phyloP scores from a whole-genome alignment of 2,113 vertebrate species.

The Geococcyx californianus region DNA sequence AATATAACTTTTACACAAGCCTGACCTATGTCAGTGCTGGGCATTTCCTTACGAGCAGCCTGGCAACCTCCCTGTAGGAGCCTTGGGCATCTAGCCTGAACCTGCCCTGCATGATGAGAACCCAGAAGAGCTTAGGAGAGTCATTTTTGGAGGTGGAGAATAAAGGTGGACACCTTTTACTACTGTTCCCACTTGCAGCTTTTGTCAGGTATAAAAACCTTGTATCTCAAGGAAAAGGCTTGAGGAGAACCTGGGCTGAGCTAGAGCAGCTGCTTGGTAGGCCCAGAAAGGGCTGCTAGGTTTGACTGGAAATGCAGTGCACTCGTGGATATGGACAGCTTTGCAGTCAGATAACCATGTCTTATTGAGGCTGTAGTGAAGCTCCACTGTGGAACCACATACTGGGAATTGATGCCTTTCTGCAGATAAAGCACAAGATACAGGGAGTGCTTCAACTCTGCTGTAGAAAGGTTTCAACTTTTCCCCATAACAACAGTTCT shows the following conservation, averaged over 20 bases:
- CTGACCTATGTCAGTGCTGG: background rate
- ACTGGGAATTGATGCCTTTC: background rate
- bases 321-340: background rate
- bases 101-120: background rate
- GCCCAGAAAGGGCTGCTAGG: background rate
- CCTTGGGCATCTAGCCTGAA: background rate
- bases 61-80: background rate
- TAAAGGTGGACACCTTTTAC: background rate
- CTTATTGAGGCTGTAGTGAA: background rate
- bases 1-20: background rate
- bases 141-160: background rate
- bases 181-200: background rate
- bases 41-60: background rate
- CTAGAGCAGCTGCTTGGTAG: background rate
- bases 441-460: background rate
- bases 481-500: slow-evolving; percentile 9
- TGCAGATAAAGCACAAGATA: background rate
- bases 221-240: background rate
- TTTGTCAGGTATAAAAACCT: background rate
- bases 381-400: background rate
- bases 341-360: background rate
- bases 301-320: background rate
- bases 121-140: background rate
- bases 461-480: background rate
- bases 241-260: background rate